These are phyloP conservation scores for Hylaeus volcanicus DNA, from an alignment of 1,140 invertebrate species.

Conservation along the genomic window DNA sequence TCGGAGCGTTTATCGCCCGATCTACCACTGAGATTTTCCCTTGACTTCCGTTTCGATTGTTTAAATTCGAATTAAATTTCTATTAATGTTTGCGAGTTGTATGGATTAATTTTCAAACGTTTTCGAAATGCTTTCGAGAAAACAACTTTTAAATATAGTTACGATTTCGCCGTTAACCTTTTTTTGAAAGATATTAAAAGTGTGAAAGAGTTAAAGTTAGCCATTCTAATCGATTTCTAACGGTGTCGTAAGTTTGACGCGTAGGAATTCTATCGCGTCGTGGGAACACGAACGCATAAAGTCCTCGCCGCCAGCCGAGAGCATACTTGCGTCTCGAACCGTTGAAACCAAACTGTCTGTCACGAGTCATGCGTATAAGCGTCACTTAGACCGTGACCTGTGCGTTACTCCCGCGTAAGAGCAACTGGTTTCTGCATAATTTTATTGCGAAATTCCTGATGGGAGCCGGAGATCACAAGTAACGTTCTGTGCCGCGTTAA, in stretches of 20 bases:
- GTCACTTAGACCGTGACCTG: neutral
- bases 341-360: conserved; percentile 12
- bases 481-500: conserved; percentile 15
- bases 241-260: no score
- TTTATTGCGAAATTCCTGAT: conserved; percentile 14
- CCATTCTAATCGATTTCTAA: no score
- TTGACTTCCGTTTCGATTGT: conserved; percentile 16
- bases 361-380: conserved; percentile 19
- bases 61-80: conserved; percentile 3
- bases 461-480: conserved; percentile 11
- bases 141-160: no score
- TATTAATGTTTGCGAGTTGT: neutral
- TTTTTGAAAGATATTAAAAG: no score
- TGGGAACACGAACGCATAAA: neutral
- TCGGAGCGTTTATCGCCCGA: conserved; percentile 13
- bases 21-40: conserved; percentile 26
- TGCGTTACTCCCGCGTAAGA: conserved; percentile 1
- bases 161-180: no score
- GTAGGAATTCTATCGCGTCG: neutral
- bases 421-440: conserved; percentile 39
- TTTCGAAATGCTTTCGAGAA: no score
- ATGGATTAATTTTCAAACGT: no score
- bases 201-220: no score
- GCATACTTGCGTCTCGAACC: neutral
- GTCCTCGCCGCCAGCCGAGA: neutral